phyloP scores from a whole-genome alignment of 2,888 invertebrate species.

The Seira musarum region DNA sequence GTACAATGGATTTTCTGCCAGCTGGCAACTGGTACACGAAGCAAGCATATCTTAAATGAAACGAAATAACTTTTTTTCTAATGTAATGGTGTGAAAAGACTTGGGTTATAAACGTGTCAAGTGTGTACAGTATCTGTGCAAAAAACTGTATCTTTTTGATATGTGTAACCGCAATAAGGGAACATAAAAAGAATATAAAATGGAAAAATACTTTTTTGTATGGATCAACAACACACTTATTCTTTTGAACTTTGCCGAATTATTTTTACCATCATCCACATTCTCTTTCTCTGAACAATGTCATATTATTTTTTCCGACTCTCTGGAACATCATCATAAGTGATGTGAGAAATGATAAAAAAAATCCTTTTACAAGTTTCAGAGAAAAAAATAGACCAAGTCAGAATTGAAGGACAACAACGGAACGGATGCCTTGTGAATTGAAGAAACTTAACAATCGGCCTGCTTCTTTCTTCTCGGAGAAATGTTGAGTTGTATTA shows the following conservation, averaged over 20 bases:
- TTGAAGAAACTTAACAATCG: not conserved
- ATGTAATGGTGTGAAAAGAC: conserved; percentile 14
- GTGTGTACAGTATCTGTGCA: conserved; percentile 21
- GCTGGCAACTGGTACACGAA: not conserved
- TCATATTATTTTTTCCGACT: conserved; percentile 4
- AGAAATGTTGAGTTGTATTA: not conserved
- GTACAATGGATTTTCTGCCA: not conserved
- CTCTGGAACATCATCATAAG: conserved; percentile 34
- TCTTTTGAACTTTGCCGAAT: conserved; percentile 1
- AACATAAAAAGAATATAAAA: not conserved
- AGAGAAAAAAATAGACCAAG: conserved; percentile 22
- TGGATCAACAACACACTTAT: conserved; percentile 6
- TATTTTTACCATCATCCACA: not conserved
- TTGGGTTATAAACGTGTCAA: conserved; percentile 36
- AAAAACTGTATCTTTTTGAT: not conserved
- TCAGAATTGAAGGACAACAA: conserved; percentile 26
- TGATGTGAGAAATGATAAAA: conserved; percentile 47
- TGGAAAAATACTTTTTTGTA: not conserved
- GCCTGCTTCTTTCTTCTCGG: not conserved
- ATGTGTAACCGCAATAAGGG: not conserved
- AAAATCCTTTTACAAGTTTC: conserved; percentile 11
- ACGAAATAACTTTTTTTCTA: conserved; percentile 3
- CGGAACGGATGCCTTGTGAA: not conserved
- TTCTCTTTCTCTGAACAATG: not conserved
- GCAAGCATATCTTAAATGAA: not conserved